Evolutionary conservation across 30 jellyfish, hydroid and myxozoan species (phyloP).

Genomic region (Sanderia malayensis): DNA sequence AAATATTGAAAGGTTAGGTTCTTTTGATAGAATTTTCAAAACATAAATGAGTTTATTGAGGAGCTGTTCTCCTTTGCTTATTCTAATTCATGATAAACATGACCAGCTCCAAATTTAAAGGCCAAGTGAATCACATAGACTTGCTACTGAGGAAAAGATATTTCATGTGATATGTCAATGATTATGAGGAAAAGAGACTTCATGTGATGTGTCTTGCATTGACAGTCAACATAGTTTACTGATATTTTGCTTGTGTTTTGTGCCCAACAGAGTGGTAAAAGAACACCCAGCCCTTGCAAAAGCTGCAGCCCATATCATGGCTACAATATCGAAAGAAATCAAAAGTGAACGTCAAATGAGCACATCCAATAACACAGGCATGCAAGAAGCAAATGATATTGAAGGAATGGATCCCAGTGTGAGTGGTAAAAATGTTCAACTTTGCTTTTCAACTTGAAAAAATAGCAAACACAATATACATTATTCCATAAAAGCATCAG

Average conservation of each 20-base stretch:
- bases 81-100: too few species aligned
- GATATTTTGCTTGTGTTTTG: too few species aligned
- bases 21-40: not conserved
- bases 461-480: not conserved
- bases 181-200: too few species aligned
- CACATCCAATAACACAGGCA: not conserved
- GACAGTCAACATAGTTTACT: too few species aligned
- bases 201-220: too few species aligned
- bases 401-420: constrained; percentile 62
- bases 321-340: constrained; percentile 60
- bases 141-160: too few species aligned
- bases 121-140: too few species aligned
- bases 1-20: constrained; percentile 44
- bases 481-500: not conserved
- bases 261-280: constrained; percentile 45
- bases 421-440: not conserved
- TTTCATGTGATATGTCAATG: too few species aligned
- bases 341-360: not conserved
- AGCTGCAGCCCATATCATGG: constrained; percentile 70
- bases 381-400: constrained; percentile 42
- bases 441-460: not conserved
- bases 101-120: too few species aligned
- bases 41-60: not conserved
- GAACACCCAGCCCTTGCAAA: constrained; percentile 76
- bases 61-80: not conserved